A percentile compares a stretch with the other conserved stretches of the same genome.
phyloP scores from a whole-genome alignment of 2,797 vertebrate genomes.

The Sebastes kiyomatsui region DNA sequence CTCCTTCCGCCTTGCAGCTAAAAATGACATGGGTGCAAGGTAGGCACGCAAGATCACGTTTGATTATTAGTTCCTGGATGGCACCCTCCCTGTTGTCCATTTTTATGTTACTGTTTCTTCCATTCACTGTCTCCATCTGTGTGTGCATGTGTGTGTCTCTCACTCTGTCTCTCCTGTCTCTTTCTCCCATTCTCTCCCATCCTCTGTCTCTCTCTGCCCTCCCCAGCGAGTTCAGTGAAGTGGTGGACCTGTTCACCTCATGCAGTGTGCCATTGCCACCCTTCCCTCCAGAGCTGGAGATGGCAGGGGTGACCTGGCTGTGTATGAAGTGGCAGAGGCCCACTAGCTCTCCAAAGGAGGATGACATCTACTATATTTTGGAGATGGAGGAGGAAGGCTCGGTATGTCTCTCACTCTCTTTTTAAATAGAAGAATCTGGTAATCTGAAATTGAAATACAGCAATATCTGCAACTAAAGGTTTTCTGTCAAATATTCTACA shows the following conservation, averaged over 20 bases:
- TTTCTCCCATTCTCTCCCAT: conserved; percentile 52
- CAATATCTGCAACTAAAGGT: neutral
- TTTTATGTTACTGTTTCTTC: conserved; percentile 54
- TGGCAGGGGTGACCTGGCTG: conserved; percentile 93
- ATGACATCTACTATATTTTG: conserved; percentile 93
- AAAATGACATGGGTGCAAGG: conserved; percentile 96
- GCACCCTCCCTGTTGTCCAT: conserved; percentile 37
- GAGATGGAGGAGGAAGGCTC: conserved; percentile 98
- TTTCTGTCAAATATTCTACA: neutral
- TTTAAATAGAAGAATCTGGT: neutral
- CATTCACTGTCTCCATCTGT: conserved; percentile 59
- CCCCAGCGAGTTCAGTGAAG: conserved; percentile 94
- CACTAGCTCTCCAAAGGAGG: conserved; percentile 92
- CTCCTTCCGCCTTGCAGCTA: conserved; percentile 95
- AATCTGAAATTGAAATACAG: neutral
- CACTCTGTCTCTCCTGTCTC: conserved; percentile 42
- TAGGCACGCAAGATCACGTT: conserved; percentile 63
- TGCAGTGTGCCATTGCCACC: conserved; percentile 95
- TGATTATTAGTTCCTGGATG: neutral
- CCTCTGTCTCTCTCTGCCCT: conserved; percentile 53
- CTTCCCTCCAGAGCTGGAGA: conserved; percentile 89
- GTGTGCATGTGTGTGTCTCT: conserved; percentile 41
- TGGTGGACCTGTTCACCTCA: conserved; percentile 95
- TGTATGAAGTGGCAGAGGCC: conserved; percentile 94
- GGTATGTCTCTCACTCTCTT: conserved; percentile 78